Percentiles rank a stretch among this genome's conserved stretches.
These are phyloP conservation scores for Helicoverpa zea DNA, from an alignment of 1,140 invertebrate genomes.

Conservation along the genomic window DNA sequence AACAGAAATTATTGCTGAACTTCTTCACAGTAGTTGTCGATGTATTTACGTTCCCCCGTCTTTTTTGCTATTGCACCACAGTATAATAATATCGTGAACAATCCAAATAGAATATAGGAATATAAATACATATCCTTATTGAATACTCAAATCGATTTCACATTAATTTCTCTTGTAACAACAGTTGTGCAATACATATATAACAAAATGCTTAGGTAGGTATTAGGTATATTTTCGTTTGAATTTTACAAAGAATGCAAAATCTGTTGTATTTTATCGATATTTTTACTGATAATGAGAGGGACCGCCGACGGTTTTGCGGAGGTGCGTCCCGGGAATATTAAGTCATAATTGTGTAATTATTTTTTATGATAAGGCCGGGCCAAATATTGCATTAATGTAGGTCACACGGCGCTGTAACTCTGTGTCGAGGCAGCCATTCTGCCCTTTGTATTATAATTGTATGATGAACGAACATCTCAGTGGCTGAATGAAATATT, in stretches of 20 bases:
- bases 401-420: slow-evolving; percentile 77
- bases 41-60: slow-evolving; percentile 55
- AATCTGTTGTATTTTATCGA: slow-evolving; percentile 86
- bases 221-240: slow-evolving; percentile 85
- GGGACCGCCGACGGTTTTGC: slow-evolving; percentile 64
- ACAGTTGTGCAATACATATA: slow-evolving; percentile 85
- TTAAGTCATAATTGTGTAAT: slow-evolving; percentile 85
- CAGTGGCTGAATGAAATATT: slow-evolving; percentile 85
- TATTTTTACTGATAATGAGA: slow-evolving; percentile 82
- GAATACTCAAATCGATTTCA: slow-evolving; percentile 85
- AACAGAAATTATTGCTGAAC: slow-evolving; percentile 65
- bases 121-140: slow-evolving; percentile 85
- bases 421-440: slow-evolving; percentile 70
- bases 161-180: slow-evolving; percentile 77
- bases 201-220: slow-evolving; percentile 85
- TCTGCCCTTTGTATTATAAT: slow-evolving; percentile 78
- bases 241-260: slow-evolving; percentile 84
- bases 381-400: slow-evolving; percentile 85
- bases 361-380: slow-evolving; percentile 85
- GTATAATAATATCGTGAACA: slow-evolving; percentile 65
- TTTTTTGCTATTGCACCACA: slow-evolving; percentile 78
- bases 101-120: slow-evolving; percentile 80
- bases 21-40: slow-evolving; percentile 68
- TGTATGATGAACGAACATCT: slow-evolving; percentile 79
- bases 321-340: slow-evolving; percentile 65